Percentiles rank a stretch among this genome's conserved stretches.
These are phyloP conservation scores for Zaprionus ghesquierei DNA, from an alignment of 1,140 invertebrate species.

Conservation along the genomic window DNA sequence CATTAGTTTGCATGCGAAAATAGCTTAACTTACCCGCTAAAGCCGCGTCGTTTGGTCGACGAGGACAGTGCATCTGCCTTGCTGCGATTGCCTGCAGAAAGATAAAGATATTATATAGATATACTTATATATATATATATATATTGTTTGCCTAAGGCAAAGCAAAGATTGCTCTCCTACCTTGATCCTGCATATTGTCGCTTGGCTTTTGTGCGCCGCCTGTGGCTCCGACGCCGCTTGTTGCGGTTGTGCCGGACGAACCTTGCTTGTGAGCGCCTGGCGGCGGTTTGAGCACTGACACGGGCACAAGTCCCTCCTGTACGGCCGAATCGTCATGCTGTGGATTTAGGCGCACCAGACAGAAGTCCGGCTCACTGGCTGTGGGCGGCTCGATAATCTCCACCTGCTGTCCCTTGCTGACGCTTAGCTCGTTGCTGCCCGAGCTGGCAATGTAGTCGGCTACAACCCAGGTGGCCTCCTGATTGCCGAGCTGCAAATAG, in stretches of 20 bases:
- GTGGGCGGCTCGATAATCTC: conserved; percentile 91
- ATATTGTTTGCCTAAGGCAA: not conserved
- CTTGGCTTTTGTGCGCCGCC: conserved; percentile 55
- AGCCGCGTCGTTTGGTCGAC: conserved; percentile 87
- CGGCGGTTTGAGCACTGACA: conserved; percentile 90
- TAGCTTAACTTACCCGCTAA: conserved; percentile 88
- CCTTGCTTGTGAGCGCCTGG: conserved; percentile 84
- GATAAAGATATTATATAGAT: not conserved
- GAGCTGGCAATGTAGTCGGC: conserved; percentile 89
- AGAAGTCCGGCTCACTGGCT: conserved; percentile 85
- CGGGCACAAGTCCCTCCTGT: conserved; percentile 92
- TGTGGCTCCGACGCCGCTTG: conserved; percentile 23
- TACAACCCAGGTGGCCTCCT: conserved; percentile 94
- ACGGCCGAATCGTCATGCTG: conserved; percentile 85
- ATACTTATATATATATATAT: not conserved
- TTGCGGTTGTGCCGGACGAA: conserved; percentile 31
- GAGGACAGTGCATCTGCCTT: conserved; percentile 84
- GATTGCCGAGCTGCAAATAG: conserved; percentile 85
- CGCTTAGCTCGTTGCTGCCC: conserved; percentile 89
- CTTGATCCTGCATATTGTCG: conserved; percentile 74
- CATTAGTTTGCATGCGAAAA: conserved; percentile 19
- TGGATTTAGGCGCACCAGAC: conserved; percentile 85
- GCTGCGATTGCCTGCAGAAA: conserved; percentile 64
- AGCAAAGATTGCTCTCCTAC: conserved; percentile 35
- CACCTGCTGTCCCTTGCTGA: conserved; percentile 94